Percentiles rank a stretch among this genome's conserved stretches.
Evolutionary conservation across 2,113 vertebrate species (phyloP).

Genomic region (Lophura nycthemera): DNA sequence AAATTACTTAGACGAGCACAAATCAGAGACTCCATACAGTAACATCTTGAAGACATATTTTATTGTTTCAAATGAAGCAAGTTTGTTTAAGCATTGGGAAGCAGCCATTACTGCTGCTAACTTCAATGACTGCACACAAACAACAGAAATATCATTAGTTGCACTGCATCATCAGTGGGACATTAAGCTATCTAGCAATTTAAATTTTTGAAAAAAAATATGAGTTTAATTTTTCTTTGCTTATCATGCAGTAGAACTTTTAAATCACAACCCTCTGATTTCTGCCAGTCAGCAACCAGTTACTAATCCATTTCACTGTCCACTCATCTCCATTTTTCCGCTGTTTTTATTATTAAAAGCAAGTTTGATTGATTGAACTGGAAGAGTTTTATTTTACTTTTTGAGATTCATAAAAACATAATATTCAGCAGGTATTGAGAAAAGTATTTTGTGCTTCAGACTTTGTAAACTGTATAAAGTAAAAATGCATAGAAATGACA

Average conservation of each 20-base stretch:
- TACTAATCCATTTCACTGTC: no score
- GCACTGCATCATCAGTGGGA: not conserved
- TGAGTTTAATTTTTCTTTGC: not conserved
- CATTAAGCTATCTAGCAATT: not conserved
- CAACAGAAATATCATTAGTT: not conserved
- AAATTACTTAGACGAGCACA: not conserved
- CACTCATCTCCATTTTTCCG: not conserved
- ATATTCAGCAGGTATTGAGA: not conserved
- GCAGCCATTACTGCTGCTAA: not conserved
- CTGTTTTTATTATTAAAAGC: not conserved
- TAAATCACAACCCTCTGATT: not conserved
- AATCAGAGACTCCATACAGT: not conserved
- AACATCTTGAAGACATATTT: not conserved
- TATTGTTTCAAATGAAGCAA: not conserved
- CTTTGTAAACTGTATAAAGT: not conserved
- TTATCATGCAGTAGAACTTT: not conserved
- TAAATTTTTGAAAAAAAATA: not conserved
- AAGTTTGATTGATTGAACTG: not conserved
- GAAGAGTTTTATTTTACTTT: not conserved
- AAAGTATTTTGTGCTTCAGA: not conserved
- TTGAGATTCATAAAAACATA: not conserved
- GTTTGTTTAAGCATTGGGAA: not conserved
- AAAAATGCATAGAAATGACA: not conserved
- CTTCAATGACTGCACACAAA: not conserved
- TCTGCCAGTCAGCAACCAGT: no score